Evolutionary conservation across 2,888 invertebrate species (phyloP), one percentile per base, ranked within the genome.

Genomic region (Lumbricus terrestris): DNA sequence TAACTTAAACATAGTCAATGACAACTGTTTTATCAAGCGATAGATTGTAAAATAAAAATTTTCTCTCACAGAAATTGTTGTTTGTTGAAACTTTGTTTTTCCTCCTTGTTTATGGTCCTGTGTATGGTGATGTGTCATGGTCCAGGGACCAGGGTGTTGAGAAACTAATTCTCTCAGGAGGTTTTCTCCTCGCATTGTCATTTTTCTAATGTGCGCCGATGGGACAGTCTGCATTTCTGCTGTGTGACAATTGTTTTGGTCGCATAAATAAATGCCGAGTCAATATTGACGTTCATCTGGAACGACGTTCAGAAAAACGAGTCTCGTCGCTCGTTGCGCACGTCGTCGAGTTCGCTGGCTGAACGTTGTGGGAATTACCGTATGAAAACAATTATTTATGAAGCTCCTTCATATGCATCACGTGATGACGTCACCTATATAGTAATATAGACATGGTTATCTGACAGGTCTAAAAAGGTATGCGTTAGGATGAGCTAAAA

Each of bases 231-330:
- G n/a, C n/a, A n/a, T 69, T 29, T 69, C 69, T 8, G n/a, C 8
- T 69, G 69, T 13, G 8, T 69, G 69, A n/a, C 69, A 69, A n/a
- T 69, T n/a, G 8, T 69, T 69, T n/a, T 69, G 69, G 69, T 69
- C n/a, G n/a, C 69, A n/a, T 69, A n/a, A 69, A n/a, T 69, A 69
- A 69, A 69, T 69, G 69, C 69, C n/a, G 69, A n/a, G 69, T 69
- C 29, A 69, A 69, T 69, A 69, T 69, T 69, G 69, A 69, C 69
- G 4, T 29, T 69, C 29, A 15, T 69, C 29, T n/a, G n/a, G n/a
- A n/a, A n/a, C 69, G 8, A 69, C n/a, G 69, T 69, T 69, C n/a
- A n/a, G 69, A n/a, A 69, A n/a, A 69, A 69, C 69, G 29, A 8
- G 69, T 69, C 29, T 69, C 16, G n/a, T 69, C 29, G 69, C 69